Conservation (phyloP, 2,888 invertebrate species). For the Leucophenga maculata region DNA sequence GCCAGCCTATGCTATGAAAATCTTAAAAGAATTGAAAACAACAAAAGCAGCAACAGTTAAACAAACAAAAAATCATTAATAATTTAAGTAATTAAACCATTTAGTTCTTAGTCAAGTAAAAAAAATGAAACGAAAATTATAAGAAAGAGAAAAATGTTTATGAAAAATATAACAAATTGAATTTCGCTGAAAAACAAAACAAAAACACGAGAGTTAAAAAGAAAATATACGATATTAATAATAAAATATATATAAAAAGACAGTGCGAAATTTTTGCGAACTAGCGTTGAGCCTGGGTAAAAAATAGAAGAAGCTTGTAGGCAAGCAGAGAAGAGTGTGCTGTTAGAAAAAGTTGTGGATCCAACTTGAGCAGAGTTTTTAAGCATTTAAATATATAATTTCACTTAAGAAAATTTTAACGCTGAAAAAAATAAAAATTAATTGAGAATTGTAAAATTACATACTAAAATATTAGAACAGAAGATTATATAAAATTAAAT, state of each 20-base stretch:
- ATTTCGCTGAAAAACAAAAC: conserved; percentile 19
- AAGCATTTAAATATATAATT: not conserved
- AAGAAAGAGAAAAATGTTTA: conserved; percentile 15
- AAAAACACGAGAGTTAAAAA: not conserved
- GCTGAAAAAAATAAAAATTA: not conserved
- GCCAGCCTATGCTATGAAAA: not conserved
- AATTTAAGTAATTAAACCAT: conserved; percentile 21
- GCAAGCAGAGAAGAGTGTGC: not conserved
- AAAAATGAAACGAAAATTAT: conserved; percentile 18
- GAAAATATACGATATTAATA: not conserved
- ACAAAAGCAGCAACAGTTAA: not conserved
- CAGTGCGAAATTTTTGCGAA: not conserved
- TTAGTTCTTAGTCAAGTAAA: conserved; percentile 25
- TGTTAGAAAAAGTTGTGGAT: not conserved
- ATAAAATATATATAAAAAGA: not conserved
- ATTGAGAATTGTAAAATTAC: conserved; percentile 5
- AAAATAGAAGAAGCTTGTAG: not conserved
- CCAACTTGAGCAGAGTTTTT: not conserved
- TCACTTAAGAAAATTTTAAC: not conserved
- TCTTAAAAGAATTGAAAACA: conserved; percentile 3
- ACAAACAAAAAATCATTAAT: conserved; percentile 1
- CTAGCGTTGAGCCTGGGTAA: not conserved
- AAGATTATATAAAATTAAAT: conserved; percentile 14
- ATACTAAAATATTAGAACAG: not conserved
- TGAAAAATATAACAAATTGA: conserved; percentile 26